Evolutionary conservation across 1,140 invertebrate species (phyloP), one percentile per base, ranked within the genome.

Genomic region (Pseudomyrmex dendroicus): DNA sequence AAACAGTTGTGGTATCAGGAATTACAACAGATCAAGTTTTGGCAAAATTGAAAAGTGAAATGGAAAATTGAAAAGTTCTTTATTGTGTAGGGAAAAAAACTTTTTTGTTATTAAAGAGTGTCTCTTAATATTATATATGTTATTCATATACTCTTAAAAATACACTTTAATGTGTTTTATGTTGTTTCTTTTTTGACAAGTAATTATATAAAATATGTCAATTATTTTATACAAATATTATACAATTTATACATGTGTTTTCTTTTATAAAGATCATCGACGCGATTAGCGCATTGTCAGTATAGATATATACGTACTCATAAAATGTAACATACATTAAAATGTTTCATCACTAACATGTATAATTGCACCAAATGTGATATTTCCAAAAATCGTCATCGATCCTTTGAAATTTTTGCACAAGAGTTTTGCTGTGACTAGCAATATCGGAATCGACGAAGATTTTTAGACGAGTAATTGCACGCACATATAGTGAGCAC

Each of bases 1-100:
- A 95, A 82, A 91, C 89, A 20, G 74, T 95, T 12, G 87, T 93
- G 64, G 91, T 95, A n/a, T 86, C 90, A 48, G 93, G 92, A 20
- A 90, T 87, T 4, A 92, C 90, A 9, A 77, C 92, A 48, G 93
- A 94, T 80, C 89, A 93, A 46, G 87, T 95, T 13, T 83, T 91
- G 35, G 88, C 92, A 61, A 94, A 92, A 83, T 85, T 95, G 13
- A 91, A 90, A 67, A 72, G 83, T 22, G 92, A 94, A 88, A 91
- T 94, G 54, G 83, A 90, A 13, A 82, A 61, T 20, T 88, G 15
- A 88, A 8, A 59, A 62, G 12, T 52, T 59, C 17, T 59, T 2
- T 20, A 56, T 25, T 57, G 10, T 20, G 22, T 44, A 61, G 61
- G 20, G 46, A 46, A 48, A 15, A 13, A 12, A 13, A 52, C 10